Evolutionary conservation across 2,888 invertebrate genomes (phyloP).

Genomic region (Melangyna quadrimaculata): DNA sequence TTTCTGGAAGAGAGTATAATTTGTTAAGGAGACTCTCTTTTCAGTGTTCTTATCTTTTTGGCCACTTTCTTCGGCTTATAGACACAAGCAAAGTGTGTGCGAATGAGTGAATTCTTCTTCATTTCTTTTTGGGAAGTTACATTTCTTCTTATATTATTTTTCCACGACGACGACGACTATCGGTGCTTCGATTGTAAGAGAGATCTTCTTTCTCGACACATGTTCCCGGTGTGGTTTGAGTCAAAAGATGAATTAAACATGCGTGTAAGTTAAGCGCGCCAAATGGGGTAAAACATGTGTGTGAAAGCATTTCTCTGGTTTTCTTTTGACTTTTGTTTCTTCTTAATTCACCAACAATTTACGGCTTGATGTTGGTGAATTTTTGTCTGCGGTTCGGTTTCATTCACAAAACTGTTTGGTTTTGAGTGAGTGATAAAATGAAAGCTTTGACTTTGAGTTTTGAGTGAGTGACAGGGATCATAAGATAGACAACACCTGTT

Average conservation of each 20-base stretch:
- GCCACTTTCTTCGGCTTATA: constrained; percentile 43
- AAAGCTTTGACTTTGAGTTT: background rate
- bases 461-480: background rate
- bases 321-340: constrained; percentile 30
- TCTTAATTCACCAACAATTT: constrained; percentile 45
- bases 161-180: background rate
- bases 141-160: constrained; percentile 22
- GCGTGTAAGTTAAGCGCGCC: constrained; percentile 31
- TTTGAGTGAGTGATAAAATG: background rate
- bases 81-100: constrained; percentile 27
- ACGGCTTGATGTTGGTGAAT: constrained; percentile 46
- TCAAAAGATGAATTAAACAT: constrained; percentile 24
- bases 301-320: constrained; percentile 69
- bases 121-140: constrained; percentile 7
- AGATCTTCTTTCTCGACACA: constrained; percentile 49
- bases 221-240: constrained; percentile 35
- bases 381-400: constrained; percentile 22
- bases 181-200: background rate
- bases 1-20: constrained; percentile 38
- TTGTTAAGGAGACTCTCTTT: constrained; percentile 23
- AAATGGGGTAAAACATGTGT: constrained; percentile 44
- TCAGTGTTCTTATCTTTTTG: constrained; percentile 23
- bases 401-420: constrained; percentile 54
- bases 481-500: background rate
- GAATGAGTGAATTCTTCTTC: constrained; percentile 60